These are phyloP conservation scores for Anthrax anthrax DNA, from an alignment of 2,888 invertebrate genomes.

Conservation along the genomic window DNA sequence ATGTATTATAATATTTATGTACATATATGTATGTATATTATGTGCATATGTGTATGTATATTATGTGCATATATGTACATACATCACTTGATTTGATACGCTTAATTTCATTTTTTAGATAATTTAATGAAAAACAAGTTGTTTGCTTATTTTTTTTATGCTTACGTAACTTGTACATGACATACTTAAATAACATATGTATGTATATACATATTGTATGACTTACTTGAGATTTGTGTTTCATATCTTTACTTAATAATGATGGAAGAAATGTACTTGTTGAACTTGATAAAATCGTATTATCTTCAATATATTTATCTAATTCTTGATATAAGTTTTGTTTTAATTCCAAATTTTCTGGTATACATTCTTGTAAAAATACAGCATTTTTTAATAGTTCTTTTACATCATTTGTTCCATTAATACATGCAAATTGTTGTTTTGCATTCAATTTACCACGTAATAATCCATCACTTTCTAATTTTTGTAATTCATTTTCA, in stretches of 20 bases:
- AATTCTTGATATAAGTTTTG: slow-evolving; percentile 61
- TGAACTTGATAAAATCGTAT: slow-evolving; percentile 78
- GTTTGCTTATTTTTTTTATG: no score
- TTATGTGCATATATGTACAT: no score
- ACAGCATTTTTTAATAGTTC: slow-evolving; percentile 61
- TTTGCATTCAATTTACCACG: slow-evolving; percentile 59
- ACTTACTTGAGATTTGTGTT: slow-evolving; percentile 48
- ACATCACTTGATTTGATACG: no score
- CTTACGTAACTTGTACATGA: no score
- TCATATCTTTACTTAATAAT: slow-evolving; percentile 63
- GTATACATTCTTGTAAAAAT: slow-evolving; percentile 86
- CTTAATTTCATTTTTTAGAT: no score
- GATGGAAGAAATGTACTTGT: slow-evolving; percentile 89
- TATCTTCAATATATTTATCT: slow-evolving; percentile 59
- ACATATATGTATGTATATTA: no score
- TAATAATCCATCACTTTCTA: slow-evolving; percentile 58
- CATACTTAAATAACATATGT: no score
- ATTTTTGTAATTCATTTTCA: slow-evolving; percentile 49
- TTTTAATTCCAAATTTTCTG: slow-evolving; percentile 77
- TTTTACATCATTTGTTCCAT: slow-evolving; percentile 53
- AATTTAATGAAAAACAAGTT: no score
- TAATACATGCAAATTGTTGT: slow-evolving; percentile 63
- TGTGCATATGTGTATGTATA: no score
- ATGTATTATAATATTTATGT: no score
- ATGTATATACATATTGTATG: no score